These are phyloP conservation scores for Ochropleura leucogaster DNA, from an alignment of 2,888 invertebrate species.

Conservation along the genomic window DNA sequence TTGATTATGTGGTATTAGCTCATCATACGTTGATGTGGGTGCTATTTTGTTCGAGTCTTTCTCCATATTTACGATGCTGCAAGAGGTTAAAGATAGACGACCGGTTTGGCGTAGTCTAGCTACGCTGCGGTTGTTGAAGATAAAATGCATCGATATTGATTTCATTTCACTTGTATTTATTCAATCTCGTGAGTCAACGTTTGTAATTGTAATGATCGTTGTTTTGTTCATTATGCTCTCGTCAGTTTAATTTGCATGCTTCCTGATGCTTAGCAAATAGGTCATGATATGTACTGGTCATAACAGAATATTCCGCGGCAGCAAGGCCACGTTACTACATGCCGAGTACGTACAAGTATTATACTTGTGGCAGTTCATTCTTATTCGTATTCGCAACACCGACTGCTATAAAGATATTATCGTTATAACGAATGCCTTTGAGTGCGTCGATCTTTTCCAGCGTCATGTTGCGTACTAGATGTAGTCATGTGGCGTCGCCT, in stretches of 20 bases:
- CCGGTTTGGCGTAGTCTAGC: conserved; percentile 68
- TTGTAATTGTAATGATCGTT: conserved; percentile 37
- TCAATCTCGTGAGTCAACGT: conserved; percentile 40
- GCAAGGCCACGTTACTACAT: conserved; percentile 69
- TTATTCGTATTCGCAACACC: conserved; percentile 74
- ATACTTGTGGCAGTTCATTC: conserved; percentile 72
- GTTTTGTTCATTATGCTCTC: conserved; percentile 40
- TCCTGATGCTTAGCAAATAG: conserved; percentile 40
- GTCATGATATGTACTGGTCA: conserved; percentile 49
- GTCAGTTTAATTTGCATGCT: conserved; percentile 46
- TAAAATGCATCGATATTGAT: conserved; percentile 68
- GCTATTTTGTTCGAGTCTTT: conserved; percentile 55
- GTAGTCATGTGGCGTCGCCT: conserved; percentile 40
- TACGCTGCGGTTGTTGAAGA: conserved; percentile 63
- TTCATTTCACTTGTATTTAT: conserved; percentile 65
- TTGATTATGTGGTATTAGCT: conserved; percentile 47
- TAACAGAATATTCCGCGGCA: conserved; percentile 67
- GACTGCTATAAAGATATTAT: conserved; percentile 76
- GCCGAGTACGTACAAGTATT: conserved; percentile 54
- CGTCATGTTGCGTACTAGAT: conserved; percentile 60
- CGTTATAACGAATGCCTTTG: conserved; percentile 74
- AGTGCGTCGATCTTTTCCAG: conserved; percentile 77
- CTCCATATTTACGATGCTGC: conserved; percentile 68
- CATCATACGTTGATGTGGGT: conserved; percentile 46
- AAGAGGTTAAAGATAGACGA: conserved; percentile 77